These are phyloP conservation scores for Erpobdella octoculata DNA, from an alignment of 2,888 invertebrate species.

Conservation along the genomic window DNA sequence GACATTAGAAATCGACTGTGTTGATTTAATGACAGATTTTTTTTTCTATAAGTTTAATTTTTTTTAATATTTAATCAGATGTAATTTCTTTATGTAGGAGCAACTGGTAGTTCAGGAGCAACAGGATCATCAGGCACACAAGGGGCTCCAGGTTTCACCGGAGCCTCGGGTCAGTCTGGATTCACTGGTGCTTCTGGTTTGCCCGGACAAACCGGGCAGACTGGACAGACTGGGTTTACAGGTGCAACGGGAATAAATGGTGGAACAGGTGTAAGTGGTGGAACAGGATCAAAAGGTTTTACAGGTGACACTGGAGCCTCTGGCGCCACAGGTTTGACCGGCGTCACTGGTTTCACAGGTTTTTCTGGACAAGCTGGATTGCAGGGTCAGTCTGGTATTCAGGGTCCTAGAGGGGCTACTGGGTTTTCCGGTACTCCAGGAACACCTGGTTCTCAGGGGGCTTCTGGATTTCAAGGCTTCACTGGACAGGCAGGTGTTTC, in stretches of 20 bases:
- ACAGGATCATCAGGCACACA: constrained; percentile 28
- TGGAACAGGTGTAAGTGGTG: constrained; percentile 26
- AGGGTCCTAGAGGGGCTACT: constrained; percentile 26
- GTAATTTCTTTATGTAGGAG: no score
- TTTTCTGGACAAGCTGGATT: constrained; percentile 25
- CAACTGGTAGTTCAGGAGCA: constrained; percentile 22
- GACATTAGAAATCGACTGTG: no score
- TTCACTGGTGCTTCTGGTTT: constrained; percentile 9
- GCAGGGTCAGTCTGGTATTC: constrained; percentile 26
- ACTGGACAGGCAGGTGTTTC: constrained; percentile 30
- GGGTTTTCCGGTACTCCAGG: constrained; percentile 25
- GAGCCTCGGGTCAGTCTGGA: constrained; percentile 24
- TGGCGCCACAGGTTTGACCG: constrained; percentile 16
- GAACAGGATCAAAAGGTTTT: constrained; percentile 27
- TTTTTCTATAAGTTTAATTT: not conserved
- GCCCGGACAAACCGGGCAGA: constrained; percentile 22
- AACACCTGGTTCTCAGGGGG: constrained; percentile 27
- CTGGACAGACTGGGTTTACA: constrained; percentile 16
- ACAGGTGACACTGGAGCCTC: constrained; percentile 32
- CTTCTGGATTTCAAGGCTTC: constrained; percentile 30
- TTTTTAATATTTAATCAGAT: not conserved
- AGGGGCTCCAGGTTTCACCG: constrained; percentile 31
- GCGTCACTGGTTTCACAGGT: constrained; percentile 29
- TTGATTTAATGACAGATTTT: no score
- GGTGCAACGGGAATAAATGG: constrained; percentile 30